These are phyloP conservation scores for Triplophysa tibetana DNA, from an alignment of 2,113 vertebrate species.

Conservation along the genomic window DNA sequence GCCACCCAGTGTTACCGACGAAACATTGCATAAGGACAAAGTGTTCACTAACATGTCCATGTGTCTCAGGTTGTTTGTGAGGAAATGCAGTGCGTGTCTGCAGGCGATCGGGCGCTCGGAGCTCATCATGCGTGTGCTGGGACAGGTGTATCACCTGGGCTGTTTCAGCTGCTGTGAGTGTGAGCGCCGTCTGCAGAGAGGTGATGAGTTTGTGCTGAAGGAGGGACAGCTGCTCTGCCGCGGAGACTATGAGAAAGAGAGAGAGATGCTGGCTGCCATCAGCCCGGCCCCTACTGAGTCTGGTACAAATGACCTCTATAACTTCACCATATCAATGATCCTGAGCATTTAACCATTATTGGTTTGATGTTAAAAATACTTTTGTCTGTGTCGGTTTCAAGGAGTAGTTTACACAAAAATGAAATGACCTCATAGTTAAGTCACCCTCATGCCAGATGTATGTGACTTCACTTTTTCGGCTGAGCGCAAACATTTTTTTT, in stretches of 20 bases:
- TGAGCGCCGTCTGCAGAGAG: conserved; percentile 83
- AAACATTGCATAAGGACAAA: conserved; percentile 31
- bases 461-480: too few species aligned
- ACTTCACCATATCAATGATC: too few species aligned
- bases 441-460: too few species aligned
- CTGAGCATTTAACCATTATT: too few species aligned
- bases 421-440: too few species aligned
- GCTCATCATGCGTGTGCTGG: conserved; percentile 87
- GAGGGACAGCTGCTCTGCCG: conserved; percentile 89
- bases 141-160: conserved; percentile 85
- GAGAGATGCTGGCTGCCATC: conserved; percentile 85
- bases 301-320: conserved; percentile 53
- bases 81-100: conserved; percentile 86
- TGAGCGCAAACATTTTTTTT: too few species aligned
- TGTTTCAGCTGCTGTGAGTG: conserved; percentile 92
- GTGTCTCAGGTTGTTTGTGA: conserved; percentile 81
- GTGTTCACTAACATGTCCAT: neutral
- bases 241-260: conserved; percentile 89
- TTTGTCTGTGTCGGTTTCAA: too few species aligned
- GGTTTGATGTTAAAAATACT: too few species aligned
- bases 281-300: conserved; percentile 86
- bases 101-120: conserved; percentile 84
- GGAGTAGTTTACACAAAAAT: too few species aligned
- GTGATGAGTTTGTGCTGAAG: conserved; percentile 89
- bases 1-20: conserved; percentile 49